phyloP scores from a whole-genome alignment of 2,113 vertebrate species.

The Syngnathus floridae region DNA sequence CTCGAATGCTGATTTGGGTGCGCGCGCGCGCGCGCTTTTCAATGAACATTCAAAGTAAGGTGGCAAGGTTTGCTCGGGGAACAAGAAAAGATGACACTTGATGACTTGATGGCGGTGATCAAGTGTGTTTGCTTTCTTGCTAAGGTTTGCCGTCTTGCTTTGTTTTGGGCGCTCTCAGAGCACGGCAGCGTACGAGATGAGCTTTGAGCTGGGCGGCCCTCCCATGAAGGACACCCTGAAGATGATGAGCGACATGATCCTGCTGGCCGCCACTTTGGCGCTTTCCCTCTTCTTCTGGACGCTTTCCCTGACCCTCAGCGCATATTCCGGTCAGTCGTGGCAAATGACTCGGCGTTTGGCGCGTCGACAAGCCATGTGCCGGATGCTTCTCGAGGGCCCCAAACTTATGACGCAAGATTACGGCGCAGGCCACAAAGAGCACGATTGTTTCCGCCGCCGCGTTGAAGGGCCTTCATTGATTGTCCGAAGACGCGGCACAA shows the following conservation, averaged over 20 bases:
- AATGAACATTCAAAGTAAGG: too few species aligned
- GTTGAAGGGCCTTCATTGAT: neutral
- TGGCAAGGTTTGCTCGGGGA: too few species aligned
- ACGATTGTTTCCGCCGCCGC: neutral
- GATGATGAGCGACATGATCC: conserved; percentile 86
- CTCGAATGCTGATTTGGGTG: too few species aligned
- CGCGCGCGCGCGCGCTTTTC: too few species aligned
- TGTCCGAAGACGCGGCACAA: neutral
- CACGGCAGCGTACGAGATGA: too few species aligned
- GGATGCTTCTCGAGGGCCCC: neutral
- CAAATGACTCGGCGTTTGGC: too few species aligned
- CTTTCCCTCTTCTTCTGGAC: conserved; percentile 89
- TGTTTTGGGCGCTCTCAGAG: neutral
- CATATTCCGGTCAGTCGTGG: conserved; percentile 78
- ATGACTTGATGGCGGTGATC: too few species aligned
- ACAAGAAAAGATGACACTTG: too few species aligned
- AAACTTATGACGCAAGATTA: neutral
- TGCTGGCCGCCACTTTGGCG: conserved; percentile 81
- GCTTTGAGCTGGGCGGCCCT: neutral
- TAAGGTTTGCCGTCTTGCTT: too few species aligned
- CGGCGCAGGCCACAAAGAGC: neutral
- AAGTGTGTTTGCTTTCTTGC: too few species aligned
- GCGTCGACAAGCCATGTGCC: too few species aligned
- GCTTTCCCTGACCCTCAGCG: conserved; percentile 80
- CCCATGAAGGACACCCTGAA: conserved; percentile 72